These are phyloP conservation scores for Macrosteles quadrilineatus DNA, from an alignment of 1,140 invertebrate genomes.

Conservation along the genomic window DNA sequence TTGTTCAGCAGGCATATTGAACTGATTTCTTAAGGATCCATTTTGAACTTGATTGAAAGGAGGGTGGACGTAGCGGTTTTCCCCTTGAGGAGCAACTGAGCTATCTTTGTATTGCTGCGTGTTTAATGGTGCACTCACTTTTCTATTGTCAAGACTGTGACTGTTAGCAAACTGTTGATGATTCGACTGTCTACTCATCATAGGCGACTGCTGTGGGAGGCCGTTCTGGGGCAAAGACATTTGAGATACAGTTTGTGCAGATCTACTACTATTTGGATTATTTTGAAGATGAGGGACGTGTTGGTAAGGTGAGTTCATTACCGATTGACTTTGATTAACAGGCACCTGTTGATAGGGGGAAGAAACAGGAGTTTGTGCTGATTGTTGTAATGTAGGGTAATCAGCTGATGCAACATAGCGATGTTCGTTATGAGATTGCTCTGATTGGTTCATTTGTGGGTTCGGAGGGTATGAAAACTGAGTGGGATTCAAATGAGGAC, in stretches of 20 bases:
- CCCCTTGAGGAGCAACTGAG: neutral
- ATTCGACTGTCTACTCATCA: slow-evolving; percentile 11
- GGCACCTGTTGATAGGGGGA: slow-evolving; percentile 12
- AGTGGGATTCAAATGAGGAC: neutral
- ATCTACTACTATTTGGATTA: neutral
- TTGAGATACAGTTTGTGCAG: neutral
- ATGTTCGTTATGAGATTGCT: neutral
- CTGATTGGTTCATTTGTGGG: neutral
- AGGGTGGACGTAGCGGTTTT: neutral
- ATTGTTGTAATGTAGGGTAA: neutral
- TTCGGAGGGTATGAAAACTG: neutral
- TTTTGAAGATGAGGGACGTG: slow-evolving; percentile 25
- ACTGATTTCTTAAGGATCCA: slow-evolving; percentile 22
- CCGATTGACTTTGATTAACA: neutral
- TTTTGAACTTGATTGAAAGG: neutral
- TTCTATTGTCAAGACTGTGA: slow-evolving; percentile 3
- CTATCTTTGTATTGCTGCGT: neutral
- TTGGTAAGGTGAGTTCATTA: slow-evolving; percentile 31
- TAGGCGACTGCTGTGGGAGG: slow-evolving; percentile 25
- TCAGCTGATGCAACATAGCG: neutral
- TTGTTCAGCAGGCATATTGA: slow-evolving; percentile 20
- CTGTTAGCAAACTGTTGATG: neutral
- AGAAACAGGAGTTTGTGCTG: neutral
- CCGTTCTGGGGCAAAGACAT: neutral
- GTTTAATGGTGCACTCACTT: neutral